Evolutionary conservation across 1,140 invertebrate species (phyloP).

Genomic region (Macrostomum lignano): DNA sequence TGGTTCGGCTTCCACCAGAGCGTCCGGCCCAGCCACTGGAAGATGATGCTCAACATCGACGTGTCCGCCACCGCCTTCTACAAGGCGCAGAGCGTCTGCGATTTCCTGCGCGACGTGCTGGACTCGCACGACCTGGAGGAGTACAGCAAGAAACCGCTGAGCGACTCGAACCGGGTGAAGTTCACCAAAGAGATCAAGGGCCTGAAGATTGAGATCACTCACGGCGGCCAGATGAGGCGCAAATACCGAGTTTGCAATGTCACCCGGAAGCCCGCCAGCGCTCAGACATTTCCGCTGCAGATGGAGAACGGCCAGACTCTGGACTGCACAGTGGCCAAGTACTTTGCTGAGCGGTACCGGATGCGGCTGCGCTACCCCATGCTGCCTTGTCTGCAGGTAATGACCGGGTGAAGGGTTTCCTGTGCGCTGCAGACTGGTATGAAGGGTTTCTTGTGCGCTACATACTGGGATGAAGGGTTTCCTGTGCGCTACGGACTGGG

Average conservation of each 20-base stretch:
- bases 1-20: slow-evolving; percentile 99
- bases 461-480: too few species aligned
- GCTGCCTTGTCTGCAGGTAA: too few species aligned
- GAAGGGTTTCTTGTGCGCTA: too few species aligned
- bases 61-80: slow-evolving; percentile 99
- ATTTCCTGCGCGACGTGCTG: slow-evolving; percentile 98
- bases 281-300: slow-evolving; percentile 70
- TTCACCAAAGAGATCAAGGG: slow-evolving; percentile 99
- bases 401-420: too few species aligned
- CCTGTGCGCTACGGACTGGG: too few species aligned
- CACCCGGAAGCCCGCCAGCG: slow-evolving; percentile 52
- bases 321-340: slow-evolving; percentile 97
- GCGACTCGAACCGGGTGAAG: slow-evolving; percentile 92
- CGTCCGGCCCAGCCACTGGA: slow-evolving; percentile 94
- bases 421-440: too few species aligned
- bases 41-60: slow-evolving; percentile 99
- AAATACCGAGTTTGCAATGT: slow-evolving; percentile 98
- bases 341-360: slow-evolving; percentile 96
- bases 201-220: slow-evolving; percentile 94
- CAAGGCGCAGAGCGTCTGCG: slow-evolving; percentile 94
- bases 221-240: slow-evolving; percentile 86
- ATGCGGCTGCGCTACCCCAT: slow-evolving; percentile 85
- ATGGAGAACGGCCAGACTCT: slow-evolving; percentile 95
- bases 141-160: slow-evolving; percentile 72
- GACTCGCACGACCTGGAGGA: slow-evolving; percentile 89